phyloP scores from a whole-genome alignment of 2,888 invertebrate genomes.

The Argynnis bischoffii region DNA sequence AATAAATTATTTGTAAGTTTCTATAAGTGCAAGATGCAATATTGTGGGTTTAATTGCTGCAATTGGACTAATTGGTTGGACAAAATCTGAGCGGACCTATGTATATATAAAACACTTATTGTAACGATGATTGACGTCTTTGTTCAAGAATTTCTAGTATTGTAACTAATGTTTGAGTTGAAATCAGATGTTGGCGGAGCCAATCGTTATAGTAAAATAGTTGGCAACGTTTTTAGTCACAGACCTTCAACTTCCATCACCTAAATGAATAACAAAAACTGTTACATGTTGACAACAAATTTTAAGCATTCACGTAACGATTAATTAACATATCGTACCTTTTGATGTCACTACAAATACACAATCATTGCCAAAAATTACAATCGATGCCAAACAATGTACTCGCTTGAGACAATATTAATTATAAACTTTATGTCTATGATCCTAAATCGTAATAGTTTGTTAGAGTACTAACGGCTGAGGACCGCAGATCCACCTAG shows the following conservation, averaged over 20 bases:
- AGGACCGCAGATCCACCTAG: constrained; percentile 77
- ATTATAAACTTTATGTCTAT: not conserved
- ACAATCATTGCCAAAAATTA: constrained; percentile 12
- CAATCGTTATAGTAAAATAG: constrained; percentile 33
- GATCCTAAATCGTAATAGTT: not conserved
- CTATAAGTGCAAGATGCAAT: too few species aligned
- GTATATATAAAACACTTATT: too few species aligned
- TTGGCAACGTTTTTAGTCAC: constrained; percentile 36
- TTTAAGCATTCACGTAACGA: constrained; percentile 20
- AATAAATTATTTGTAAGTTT: too few species aligned
- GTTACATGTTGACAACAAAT: constrained; percentile 27
- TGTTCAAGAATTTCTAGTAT: constrained; percentile 1
- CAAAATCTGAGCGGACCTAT: too few species aligned
- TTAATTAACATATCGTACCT: constrained; percentile 21
- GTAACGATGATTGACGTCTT: not conserved
- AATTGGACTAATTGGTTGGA: too few species aligned
- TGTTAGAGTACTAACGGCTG: constrained; percentile 56
- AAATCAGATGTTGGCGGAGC: constrained; percentile 13
- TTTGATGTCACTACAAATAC: not conserved
- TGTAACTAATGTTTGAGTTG: constrained; percentile 14
- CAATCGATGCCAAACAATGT: constrained; percentile 35
- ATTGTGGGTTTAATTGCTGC: too few species aligned
- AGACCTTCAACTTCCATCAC: constrained; percentile 32
- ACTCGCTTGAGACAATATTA: constrained; percentile 1
- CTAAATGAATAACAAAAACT: constrained; percentile 19